Conservation (phyloP, 2,113 vertebrate genomes). For the Syngnathus scovelli region DNA sequence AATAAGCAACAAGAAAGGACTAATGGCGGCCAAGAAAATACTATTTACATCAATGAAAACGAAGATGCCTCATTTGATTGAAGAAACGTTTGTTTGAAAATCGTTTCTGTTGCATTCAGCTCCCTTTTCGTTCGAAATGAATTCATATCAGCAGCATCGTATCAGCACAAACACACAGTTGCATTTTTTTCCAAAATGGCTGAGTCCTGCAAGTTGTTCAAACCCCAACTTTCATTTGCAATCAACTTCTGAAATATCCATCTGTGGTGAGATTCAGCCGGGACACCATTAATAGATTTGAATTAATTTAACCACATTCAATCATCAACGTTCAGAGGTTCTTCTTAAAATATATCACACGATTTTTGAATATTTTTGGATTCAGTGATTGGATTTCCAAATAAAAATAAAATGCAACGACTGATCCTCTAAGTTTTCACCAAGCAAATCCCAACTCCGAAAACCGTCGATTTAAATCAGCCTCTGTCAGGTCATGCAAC, state of each 20-base stretch:
- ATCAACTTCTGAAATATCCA: neutral
- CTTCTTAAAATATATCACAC: too few relatives aligned
- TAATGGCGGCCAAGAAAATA: too few relatives aligned
- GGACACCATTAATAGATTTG: neutral
- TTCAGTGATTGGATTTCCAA: too few relatives aligned
- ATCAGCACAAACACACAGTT: neutral
- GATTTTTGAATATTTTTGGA: too few relatives aligned
- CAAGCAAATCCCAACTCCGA: too few relatives aligned
- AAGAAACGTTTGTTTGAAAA: neutral
- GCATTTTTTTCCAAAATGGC: neutral
- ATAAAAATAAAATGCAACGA: too few relatives aligned
- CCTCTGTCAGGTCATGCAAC: neutral
- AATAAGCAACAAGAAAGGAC: conserved; percentile 4
- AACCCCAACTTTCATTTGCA: neutral
- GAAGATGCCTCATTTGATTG: neutral
- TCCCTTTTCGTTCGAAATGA: neutral
- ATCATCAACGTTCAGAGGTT: too few relatives aligned
- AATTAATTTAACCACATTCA: too few relatives aligned
- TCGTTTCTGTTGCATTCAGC: neutral
- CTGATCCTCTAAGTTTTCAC: too few relatives aligned
- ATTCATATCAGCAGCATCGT: neutral
- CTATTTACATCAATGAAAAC: neutral
- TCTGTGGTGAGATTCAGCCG: neutral
- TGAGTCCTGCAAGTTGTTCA: neutral
- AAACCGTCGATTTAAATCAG: too few relatives aligned